phyloP scores from a whole-genome alignment of 2,113 vertebrate genomes.

The Corythornis vintsioides region DNA sequence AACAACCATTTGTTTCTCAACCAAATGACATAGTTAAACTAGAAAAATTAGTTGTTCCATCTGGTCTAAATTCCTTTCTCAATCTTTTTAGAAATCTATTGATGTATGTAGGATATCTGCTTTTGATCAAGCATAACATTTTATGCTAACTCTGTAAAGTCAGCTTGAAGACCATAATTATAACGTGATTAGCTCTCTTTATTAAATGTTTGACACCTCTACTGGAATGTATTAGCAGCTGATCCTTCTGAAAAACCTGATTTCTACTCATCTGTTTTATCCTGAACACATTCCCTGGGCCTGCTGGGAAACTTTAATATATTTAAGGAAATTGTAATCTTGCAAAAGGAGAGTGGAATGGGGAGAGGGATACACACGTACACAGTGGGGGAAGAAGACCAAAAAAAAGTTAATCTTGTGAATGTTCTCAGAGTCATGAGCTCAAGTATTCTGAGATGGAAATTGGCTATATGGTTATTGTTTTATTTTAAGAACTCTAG shows the following conservation, averaged over 20 bases:
- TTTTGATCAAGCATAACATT: conserved; percentile 37
- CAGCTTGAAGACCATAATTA: conserved; percentile 28
- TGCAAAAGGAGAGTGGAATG: neutral
- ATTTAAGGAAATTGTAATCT: conserved; percentile 19
- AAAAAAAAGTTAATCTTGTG: neutral
- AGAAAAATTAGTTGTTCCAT: conserved; percentile 19
- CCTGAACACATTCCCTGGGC: neutral
- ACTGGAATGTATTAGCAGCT: conserved; percentile 47
- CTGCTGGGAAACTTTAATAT: conserved; percentile 3
- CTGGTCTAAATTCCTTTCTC: conserved; percentile 35
- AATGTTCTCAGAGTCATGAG: neutral
- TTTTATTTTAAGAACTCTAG: neutral
- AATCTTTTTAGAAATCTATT: conserved; percentile 25
- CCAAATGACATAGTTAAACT: neutral
- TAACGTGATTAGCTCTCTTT: neutral
- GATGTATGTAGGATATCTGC: conserved; percentile 21
- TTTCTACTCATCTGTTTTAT: conserved; percentile 35
- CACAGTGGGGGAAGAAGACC: neutral
- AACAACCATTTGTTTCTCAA: neutral
- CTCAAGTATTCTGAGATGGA: neutral
- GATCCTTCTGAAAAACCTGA: neutral
- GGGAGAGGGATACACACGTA: neutral
- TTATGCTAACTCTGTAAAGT: neutral
- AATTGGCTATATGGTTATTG: neutral
- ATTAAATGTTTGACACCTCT: conserved; percentile 40